These are phyloP conservation scores for Paratilapia polleni DNA, from an alignment of 2,113 vertebrate genomes.

Conservation along the genomic window DNA sequence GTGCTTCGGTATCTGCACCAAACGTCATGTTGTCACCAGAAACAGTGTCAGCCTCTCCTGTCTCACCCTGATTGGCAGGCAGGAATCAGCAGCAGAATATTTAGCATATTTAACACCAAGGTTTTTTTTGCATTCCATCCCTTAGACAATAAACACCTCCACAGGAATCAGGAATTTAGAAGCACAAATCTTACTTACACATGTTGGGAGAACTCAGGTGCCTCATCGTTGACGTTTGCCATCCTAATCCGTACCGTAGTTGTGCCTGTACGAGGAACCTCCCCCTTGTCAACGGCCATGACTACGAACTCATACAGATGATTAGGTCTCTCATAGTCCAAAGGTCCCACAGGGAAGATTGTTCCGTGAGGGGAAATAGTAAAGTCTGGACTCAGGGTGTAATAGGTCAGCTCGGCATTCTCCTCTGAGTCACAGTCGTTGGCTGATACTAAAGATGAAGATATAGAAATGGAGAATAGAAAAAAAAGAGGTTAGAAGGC, in stretches of 20 bases:
- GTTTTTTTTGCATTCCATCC: background rate
- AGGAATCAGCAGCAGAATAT: background rate
- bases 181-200: slow-evolving; percentile 76
- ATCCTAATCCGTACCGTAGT: slow-evolving; percentile 87
- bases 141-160: background rate
- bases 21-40: background rate
- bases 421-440: slow-evolving; percentile 88
- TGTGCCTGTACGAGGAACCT: slow-evolving; percentile 85
- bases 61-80: background rate
- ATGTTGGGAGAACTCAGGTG: slow-evolving; percentile 86
- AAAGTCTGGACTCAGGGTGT: slow-evolving; percentile 88
- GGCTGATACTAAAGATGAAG: slow-evolving; percentile 82
- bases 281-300: slow-evolving; percentile 88
- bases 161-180: background rate
- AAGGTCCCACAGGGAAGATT: slow-evolving; percentile 82
- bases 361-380: slow-evolving; percentile 86
- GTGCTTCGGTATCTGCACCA: background rate
- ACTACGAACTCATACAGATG: slow-evolving; percentile 91
- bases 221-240: slow-evolving; percentile 91
- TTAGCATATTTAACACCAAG: background rate
- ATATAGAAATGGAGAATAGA: background rate
- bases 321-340: slow-evolving; percentile 87
- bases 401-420: slow-evolving; percentile 87
- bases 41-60: background rate
- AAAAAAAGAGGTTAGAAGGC: background rate